A percentile compares a stretch with the other conserved stretches of the same genome.
Evolutionary conservation across 1,140 invertebrate species (phyloP).

Genomic region (Drosophila watanabei): DNA sequence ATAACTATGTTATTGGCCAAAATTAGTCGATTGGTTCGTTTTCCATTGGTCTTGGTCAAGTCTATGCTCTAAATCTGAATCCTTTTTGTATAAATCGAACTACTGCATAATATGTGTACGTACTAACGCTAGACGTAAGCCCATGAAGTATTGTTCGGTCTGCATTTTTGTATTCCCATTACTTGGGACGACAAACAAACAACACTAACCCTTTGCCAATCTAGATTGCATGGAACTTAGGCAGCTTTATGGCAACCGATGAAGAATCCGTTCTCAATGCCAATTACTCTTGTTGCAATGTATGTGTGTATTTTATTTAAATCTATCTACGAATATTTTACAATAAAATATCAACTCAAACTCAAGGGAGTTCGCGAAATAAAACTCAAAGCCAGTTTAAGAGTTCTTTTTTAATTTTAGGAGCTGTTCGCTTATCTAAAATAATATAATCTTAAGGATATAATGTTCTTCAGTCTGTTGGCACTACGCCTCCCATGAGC

Average conservation of each 20-base stretch:
- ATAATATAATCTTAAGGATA: no score
- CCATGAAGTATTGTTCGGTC: constrained; percentile 42
- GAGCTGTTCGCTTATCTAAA: background rate
- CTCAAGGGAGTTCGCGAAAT: constrained; percentile 20
- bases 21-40: constrained; percentile 60
- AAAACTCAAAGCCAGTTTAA: constrained; percentile 14
- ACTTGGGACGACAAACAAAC: constrained; percentile 10
- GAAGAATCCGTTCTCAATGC: constrained; percentile 47
- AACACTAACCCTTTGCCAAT: constrained; percentile 56
- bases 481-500: background rate
- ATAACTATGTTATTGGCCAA: constrained; percentile 70
- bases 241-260: constrained; percentile 47
- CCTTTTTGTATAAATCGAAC: constrained; percentile 32
- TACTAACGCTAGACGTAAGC: constrained; percentile 49
- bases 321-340: constrained; percentile 74
- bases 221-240: constrained; percentile 51
- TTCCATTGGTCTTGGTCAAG: constrained; percentile 58
- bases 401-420: background rate
- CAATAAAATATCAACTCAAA: constrained; percentile 46
- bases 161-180: constrained; percentile 59
- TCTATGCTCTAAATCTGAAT: constrained; percentile 44
- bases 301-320: constrained; percentile 69
- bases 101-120: constrained; percentile 24
- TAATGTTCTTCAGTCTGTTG: background rate
- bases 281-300: constrained; percentile 74